These are phyloP conservation scores for Dicyrtoma fusca DNA, from an alignment of 2,888 invertebrate species.

Conservation along the genomic window DNA sequence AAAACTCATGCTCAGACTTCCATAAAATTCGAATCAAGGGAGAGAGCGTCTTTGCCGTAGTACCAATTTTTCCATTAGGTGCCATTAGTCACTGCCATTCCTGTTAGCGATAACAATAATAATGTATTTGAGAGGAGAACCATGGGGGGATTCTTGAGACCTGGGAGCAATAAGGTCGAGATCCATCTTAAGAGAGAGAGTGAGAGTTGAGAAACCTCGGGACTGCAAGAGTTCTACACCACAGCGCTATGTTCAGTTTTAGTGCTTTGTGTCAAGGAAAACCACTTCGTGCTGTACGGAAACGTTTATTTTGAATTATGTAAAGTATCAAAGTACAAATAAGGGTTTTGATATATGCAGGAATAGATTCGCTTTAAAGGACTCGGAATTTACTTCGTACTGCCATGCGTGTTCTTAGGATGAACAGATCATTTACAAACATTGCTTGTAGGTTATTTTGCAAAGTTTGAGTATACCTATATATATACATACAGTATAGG, in stretches of 20 bases:
- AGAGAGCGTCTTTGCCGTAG: conserved; percentile 7
- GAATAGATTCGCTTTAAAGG: too few relatives aligned
- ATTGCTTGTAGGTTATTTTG: too few relatives aligned
- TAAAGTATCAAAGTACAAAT: conserved; percentile 12
- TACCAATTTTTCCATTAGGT: conserved; percentile 22
- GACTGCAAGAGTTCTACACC: not conserved
- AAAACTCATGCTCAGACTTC: not conserved
- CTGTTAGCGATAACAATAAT: conserved; percentile 29
- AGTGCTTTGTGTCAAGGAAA: too few relatives aligned
- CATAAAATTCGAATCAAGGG: conserved; percentile 18
- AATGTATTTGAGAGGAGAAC: conserved; percentile 25
- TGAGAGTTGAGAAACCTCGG: not conserved
- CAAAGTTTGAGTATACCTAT: too few relatives aligned
- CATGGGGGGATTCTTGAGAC: conserved; percentile 10
- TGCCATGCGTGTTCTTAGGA: too few relatives aligned
- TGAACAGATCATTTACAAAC: too few relatives aligned
- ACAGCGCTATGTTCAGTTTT: too few relatives aligned
- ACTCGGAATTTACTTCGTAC: too few relatives aligned
- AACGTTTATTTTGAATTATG: conserved; percentile 17
- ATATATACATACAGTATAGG: too few relatives aligned
- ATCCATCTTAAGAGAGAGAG: conserved; percentile 5
- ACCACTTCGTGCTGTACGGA: not conserved
- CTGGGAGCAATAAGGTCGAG: conserved; percentile 26
- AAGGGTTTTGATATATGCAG: too few relatives aligned
- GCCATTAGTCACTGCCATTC: conserved; percentile 32